Percentiles rank a stretch among this genome's conserved stretches.
phyloP scores from a whole-genome alignment of 2,888 invertebrate species.

The Trypoxylon attenuatum region DNA sequence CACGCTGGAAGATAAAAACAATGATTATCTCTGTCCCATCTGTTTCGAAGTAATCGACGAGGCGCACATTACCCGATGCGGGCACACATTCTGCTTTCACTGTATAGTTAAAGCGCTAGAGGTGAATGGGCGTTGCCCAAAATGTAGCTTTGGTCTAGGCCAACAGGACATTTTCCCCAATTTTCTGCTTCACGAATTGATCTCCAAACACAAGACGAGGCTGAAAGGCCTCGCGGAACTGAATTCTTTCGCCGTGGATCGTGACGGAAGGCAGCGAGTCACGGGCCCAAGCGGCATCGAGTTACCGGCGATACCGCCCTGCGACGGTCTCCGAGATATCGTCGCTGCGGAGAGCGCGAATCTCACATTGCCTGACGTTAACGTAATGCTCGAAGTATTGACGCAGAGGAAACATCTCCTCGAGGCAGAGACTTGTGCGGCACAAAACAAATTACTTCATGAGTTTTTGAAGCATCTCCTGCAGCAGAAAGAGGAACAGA shows the following conservation, averaged over 20 bases:
- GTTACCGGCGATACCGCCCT: slow-evolving; percentile 61
- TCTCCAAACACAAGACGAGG: slow-evolving; percentile 82
- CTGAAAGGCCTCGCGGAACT: slow-evolving; percentile 75
- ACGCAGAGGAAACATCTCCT: slow-evolving; percentile 86
- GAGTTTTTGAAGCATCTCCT: slow-evolving; percentile 89
- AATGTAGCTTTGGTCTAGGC: slow-evolving; percentile 85
- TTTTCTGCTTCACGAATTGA: slow-evolving; percentile 88
- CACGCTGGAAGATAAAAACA: slow-evolving; percentile 81
- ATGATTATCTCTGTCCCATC: slow-evolving; percentile 85
- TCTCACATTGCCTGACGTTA: slow-evolving; percentile 86
- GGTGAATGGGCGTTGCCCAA: slow-evolving; percentile 84
- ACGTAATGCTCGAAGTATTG: slow-evolving; percentile 86
- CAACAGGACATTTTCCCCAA: slow-evolving; percentile 89
- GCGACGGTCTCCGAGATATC: slow-evolving; percentile 77
- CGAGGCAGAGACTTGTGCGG: slow-evolving; percentile 86
- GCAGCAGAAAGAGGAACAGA: slow-evolving; percentile 82
- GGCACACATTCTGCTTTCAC: slow-evolving; percentile 92
- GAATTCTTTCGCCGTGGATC: slow-evolving; percentile 57
- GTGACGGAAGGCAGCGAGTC: slow-evolving; percentile 58
- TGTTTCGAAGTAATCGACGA: slow-evolving; percentile 93
- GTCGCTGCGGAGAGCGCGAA: slow-evolving; percentile 83
- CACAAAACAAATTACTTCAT: slow-evolving; percentile 87
- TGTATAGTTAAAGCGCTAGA: slow-evolving; percentile 85
- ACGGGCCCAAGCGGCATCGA: slow-evolving; percentile 61
- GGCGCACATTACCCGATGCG: slow-evolving; percentile 93